Conservation (phyloP, 2,888 invertebrate species). For the Lamellibrachia columna region DNA sequence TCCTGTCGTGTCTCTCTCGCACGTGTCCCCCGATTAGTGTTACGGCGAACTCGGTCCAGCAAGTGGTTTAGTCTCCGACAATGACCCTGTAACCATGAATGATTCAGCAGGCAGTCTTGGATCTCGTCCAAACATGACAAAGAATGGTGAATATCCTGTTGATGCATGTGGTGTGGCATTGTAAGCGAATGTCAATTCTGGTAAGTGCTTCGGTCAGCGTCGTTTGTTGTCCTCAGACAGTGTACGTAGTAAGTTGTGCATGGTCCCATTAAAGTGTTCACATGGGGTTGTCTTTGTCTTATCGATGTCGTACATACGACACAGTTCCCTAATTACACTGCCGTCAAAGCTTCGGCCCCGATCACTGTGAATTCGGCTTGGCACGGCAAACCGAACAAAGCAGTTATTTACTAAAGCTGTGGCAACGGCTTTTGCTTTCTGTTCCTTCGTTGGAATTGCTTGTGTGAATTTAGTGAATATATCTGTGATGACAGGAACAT, state of each 20-base stretch:
- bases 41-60: background rate
- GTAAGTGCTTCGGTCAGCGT: background rate
- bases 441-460: slow-evolving; percentile 42
- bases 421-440: slow-evolving; percentile 41
- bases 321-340: background rate
- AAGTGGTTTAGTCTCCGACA: background rate
- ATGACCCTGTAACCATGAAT: background rate
- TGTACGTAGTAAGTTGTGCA: background rate
- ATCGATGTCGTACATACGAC: background rate
- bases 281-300: background rate
- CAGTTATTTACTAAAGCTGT: slow-evolving; percentile 39
- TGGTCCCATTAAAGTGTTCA: background rate
- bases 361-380: slow-evolving; percentile 24
- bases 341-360: background rate
- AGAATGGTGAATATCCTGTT: background rate
- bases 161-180: background rate
- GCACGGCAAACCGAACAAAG: slow-evolving; percentile 40
- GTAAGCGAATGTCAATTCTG: background rate
- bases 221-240: background rate
- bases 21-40: background rate
- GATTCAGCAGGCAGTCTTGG: background rate
- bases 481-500: background rate
- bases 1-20: background rate
- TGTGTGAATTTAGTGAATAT: slow-evolving; percentile 35
- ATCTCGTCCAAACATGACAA: background rate